Conservation (phyloP, 2,797 vertebrate genomes). For the Bucorvus abyssinicus region DNA sequence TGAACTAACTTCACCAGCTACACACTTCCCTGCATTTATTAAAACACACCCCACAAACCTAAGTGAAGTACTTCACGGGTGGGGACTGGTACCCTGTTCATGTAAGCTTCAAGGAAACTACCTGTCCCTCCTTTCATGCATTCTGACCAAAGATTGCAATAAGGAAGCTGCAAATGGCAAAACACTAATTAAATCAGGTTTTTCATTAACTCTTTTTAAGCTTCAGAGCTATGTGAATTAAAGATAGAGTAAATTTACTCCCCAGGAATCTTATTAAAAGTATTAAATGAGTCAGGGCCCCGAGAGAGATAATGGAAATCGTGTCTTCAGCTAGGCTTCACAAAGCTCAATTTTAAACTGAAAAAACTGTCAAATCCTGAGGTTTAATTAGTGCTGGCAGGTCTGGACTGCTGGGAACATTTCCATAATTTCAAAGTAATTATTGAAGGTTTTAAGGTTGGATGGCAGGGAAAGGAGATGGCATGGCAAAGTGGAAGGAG, state of each 20-base stretch:
- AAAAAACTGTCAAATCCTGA: neutral
- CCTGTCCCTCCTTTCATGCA: neutral
- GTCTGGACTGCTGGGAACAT: neutral
- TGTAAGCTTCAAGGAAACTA: neutral
- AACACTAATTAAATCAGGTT: neutral
- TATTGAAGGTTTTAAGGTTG: neutral
- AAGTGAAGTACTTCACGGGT: neutral
- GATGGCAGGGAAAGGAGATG: neutral
- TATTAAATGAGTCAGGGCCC: neutral
- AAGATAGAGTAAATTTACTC: constrained; percentile 1
- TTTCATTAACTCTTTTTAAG: neutral
- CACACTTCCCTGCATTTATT: neutral
- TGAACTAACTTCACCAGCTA: neutral
- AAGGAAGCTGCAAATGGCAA: neutral
- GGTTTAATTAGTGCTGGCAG: constrained; percentile 45
- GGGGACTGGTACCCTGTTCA: neutral
- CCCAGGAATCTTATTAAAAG: neutral
- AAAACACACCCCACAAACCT: neutral
- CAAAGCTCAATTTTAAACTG: constrained; percentile 5
- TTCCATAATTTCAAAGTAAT: constrained; percentile 21
- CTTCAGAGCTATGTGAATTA: neutral
- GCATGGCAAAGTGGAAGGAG: neutral
- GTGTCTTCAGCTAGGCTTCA: neutral
- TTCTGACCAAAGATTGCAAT: neutral
- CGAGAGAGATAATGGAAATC: neutral